These are phyloP conservation scores for Drosophila azteca DNA, from an alignment of 1,140 invertebrate species.

Conservation along the genomic window DNA sequence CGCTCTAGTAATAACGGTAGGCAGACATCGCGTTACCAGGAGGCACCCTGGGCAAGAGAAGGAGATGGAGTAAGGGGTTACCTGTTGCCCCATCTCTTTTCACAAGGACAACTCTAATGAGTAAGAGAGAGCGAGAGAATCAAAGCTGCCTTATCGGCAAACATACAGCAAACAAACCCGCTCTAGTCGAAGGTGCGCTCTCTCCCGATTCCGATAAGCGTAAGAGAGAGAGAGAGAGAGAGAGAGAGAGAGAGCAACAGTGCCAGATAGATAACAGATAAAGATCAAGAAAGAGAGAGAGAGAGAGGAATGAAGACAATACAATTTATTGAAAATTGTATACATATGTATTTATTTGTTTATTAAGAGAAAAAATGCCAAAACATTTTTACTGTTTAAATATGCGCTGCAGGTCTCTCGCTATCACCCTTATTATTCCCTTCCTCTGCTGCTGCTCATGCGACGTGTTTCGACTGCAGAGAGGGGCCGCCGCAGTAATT, in stretches of 20 bases:
- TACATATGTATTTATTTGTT: no score
- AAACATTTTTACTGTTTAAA: no score
- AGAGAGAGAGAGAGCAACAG: no score
- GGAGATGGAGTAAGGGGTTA: neutral
- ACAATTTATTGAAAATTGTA: no score
- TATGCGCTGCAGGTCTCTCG: constrained; percentile 12
- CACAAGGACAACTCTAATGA: no score
- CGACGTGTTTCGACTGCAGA: constrained; percentile 63
- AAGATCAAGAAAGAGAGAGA: no score
- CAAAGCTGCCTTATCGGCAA: neutral
- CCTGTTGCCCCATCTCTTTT: no score
- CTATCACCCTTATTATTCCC: constrained; percentile 16
- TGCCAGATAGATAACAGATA: neutral
- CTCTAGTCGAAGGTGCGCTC: constrained; percentile 7
- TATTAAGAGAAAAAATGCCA: no score
- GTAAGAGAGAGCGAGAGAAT: no score
- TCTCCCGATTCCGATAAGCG: neutral
- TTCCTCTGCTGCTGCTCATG: neutral
- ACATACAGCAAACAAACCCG: constrained; percentile 1
- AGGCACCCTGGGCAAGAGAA: no score
- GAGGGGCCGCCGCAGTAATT: constrained; percentile 49
- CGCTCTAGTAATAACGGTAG: constrained; percentile 26
- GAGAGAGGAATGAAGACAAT: no score
- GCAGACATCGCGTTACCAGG: no score
- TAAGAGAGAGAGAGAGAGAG: neutral